These are phyloP conservation scores for Procapra przewalskii DNA, from an alignment of 2,113 vertebrate genomes.

Conservation along the genomic window DNA sequence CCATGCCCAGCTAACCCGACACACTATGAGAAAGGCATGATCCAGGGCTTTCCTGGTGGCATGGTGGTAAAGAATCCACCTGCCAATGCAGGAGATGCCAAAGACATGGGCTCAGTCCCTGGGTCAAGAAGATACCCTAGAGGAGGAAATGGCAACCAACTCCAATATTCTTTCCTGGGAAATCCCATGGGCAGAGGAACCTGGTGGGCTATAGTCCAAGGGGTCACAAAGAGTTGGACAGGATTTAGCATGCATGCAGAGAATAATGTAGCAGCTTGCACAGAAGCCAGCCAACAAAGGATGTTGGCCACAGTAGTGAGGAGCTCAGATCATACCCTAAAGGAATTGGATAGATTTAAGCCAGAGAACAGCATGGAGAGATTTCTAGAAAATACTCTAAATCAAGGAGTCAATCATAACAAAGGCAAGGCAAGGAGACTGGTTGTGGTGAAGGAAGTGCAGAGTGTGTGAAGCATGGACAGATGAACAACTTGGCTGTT, in stretches of 20 bases:
- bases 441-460: neutral
- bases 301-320: neutral
- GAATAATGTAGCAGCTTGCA: accelerated
- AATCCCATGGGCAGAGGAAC: neutral
- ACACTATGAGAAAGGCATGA: neutral
- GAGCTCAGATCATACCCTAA: neutral
- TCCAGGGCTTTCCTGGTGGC: neutral
- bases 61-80: neutral
- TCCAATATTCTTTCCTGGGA: neutral
- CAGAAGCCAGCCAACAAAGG: neutral
- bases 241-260: neutral
- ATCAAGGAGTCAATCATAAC: neutral
- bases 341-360: neutral
- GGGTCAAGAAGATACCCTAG: neutral
- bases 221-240: neutral
- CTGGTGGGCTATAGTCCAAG: neutral
- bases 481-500: neutral
- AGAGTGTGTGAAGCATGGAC: neutral
- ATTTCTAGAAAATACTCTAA: neutral
- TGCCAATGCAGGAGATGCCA: neutral
- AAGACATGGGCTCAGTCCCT: neutral
- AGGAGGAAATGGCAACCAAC: neutral
- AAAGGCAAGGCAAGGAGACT: neutral
- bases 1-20: accelerated
- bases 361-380: neutral